Percentiles rank a stretch among this genome's conserved stretches.
Conservation (phyloP, 2,113 vertebrate species). For the Notarius lentiginosus region DNA sequence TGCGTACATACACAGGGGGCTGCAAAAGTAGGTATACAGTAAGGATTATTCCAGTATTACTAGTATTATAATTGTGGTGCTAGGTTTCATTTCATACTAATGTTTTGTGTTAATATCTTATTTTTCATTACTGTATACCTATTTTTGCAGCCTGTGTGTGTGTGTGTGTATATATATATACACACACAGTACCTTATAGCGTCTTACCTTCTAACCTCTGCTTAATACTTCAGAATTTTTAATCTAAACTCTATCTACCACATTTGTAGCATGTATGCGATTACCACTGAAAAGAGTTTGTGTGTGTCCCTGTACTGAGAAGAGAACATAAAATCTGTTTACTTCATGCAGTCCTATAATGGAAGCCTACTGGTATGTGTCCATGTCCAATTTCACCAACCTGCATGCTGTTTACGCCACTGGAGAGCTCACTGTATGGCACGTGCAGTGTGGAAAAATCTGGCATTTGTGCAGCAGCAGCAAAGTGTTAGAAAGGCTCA, state of each 20-base stretch:
- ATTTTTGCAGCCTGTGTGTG: too few species aligned
- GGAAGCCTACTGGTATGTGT: background rate
- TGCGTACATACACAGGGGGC: too few species aligned
- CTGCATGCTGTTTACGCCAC: constrained; percentile 12
- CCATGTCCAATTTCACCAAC: background rate
- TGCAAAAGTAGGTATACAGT: too few species aligned
- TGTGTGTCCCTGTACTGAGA: background rate
- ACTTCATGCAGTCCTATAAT: background rate
- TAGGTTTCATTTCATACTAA: too few species aligned
- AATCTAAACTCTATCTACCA: background rate
- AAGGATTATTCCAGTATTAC: too few species aligned
- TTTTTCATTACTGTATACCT: too few species aligned
- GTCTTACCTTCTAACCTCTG: too few species aligned
- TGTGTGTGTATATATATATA: too few species aligned
- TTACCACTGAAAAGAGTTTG: background rate
- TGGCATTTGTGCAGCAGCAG: background rate
- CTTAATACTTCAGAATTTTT: background rate
- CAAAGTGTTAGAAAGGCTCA: constrained; percentile 1
- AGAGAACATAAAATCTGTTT: background rate
- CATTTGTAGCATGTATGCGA: background rate
- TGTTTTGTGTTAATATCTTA: too few species aligned
- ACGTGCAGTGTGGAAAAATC: background rate
- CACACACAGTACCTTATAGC: background rate
- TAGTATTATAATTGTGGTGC: too few species aligned
- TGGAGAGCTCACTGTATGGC: background rate